These are phyloP conservation scores for Albula goreensis DNA, from an alignment of 2,113 vertebrate species.

Conservation along the genomic window DNA sequence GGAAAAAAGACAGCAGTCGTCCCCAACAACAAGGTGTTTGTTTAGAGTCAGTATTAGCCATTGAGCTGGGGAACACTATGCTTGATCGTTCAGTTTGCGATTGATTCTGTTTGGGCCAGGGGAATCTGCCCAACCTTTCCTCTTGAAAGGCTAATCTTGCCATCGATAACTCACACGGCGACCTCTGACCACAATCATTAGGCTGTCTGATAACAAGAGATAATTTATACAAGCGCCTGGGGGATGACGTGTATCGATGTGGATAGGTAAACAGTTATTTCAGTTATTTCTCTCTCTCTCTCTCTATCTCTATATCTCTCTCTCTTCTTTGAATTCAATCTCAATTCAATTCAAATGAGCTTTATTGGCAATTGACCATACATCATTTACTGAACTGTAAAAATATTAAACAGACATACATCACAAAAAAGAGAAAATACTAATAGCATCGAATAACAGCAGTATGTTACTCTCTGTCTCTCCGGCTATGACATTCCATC, in stretches of 20 bases:
- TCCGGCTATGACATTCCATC: too few species aligned
- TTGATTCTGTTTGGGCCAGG: neutral
- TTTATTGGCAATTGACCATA: too few species aligned
- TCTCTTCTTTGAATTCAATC: neutral
- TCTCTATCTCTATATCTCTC: neutral
- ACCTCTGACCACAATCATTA: constrained; percentile 18
- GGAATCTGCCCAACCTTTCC: neutral
- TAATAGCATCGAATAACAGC: too few species aligned
- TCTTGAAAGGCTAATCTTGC: constrained; percentile 22
- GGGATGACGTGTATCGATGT: constrained; percentile 14
- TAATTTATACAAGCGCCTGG: constrained; percentile 19
- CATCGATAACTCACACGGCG: constrained; percentile 14
- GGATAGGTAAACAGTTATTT: neutral
- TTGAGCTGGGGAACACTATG: neutral
- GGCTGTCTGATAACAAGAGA: constrained; percentile 19
- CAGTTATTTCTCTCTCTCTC: neutral
- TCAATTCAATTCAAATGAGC: too few species aligned
- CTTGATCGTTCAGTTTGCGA: neutral
- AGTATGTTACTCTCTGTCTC: too few species aligned
- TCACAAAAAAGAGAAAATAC: too few species aligned
- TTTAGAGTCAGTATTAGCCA: neutral
- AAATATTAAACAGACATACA: too few species aligned
- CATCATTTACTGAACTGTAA: too few species aligned
- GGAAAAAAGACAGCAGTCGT: neutral
- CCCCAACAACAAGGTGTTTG: neutral